Percentiles rank a stretch among this genome's conserved stretches.
phyloP scores from a whole-genome alignment of 2,797 vertebrate genomes.

The Cephalopachus bancanus region DNA sequence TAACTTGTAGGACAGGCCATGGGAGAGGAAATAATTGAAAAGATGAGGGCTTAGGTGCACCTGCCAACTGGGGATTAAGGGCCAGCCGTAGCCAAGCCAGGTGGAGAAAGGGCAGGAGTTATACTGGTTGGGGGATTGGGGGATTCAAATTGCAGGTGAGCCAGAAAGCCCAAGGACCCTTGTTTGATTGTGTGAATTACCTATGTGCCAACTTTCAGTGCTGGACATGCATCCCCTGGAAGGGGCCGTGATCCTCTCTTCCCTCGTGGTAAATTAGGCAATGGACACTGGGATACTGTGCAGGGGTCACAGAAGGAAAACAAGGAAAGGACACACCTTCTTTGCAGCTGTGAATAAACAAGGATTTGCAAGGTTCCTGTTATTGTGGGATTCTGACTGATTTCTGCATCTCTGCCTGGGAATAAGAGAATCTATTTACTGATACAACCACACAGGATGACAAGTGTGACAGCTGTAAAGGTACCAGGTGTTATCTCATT shows the following conservation, averaged over 20 bases:
- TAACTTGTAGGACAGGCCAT: background rate
- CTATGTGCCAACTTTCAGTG: background rate
- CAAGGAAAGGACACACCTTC: background rate
- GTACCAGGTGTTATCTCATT: rapidly evolving
- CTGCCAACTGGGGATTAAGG: background rate
- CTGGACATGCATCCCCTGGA: background rate
- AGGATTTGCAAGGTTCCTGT: background rate
- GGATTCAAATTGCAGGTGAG: too few relatives aligned
- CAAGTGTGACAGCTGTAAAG: background rate
- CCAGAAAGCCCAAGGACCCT: background rate
- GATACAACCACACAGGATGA: background rate
- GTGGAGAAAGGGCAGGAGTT: background rate
- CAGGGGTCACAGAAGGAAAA: background rate
- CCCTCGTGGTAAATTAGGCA: background rate
- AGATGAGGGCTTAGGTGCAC: too few relatives aligned
- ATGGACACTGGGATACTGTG: background rate
- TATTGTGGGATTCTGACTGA: background rate
- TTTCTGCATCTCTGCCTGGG: background rate
- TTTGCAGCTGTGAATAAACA: background rate
- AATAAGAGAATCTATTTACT: background rate
- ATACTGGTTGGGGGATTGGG: background rate
- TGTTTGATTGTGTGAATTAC: background rate
- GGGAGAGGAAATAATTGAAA: background rate
- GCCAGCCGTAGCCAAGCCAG: background rate
- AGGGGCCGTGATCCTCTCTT: background rate